phyloP scores from a whole-genome alignment of 2,113 vertebrate genomes.

The Cyanocitta stelleri region DNA sequence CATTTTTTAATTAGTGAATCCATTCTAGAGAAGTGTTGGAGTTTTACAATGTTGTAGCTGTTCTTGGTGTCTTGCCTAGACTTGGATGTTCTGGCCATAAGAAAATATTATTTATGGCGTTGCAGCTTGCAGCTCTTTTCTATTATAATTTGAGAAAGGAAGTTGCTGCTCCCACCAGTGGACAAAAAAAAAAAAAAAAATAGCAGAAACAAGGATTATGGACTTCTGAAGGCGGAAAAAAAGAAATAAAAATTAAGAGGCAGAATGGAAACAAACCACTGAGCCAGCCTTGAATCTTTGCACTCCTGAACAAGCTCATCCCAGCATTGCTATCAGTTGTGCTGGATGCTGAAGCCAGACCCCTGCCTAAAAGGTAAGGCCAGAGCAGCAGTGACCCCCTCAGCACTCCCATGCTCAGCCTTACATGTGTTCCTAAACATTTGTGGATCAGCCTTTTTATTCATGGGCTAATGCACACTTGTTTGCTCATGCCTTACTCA shows the following conservation, averaged over 20 bases:
- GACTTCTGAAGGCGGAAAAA: background rate
- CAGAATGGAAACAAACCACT: background rate
- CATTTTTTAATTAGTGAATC: slow-evolving; percentile 43
- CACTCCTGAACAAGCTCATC: background rate
- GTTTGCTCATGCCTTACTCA: slow-evolving; percentile 65
- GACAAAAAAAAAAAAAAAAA: slow-evolving; percentile 28
- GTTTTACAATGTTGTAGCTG: slow-evolving; percentile 54
- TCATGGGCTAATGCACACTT: slow-evolving; percentile 37
- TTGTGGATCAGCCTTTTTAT: slow-evolving; percentile 37
- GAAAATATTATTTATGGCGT: slow-evolving; percentile 58
- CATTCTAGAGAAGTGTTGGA: slow-evolving; percentile 37
- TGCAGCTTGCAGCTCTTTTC: slow-evolving; percentile 41
- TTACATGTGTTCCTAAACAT: slow-evolving; percentile 17
- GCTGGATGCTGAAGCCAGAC: background rate
- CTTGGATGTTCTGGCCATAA: slow-evolving; percentile 48
- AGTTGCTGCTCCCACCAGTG: slow-evolving; percentile 49
- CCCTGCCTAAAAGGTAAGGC: background rate
- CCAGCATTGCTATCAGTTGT: rapidly evolving
- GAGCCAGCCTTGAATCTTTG: background rate
- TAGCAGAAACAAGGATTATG: background rate
- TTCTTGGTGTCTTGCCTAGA: slow-evolving; percentile 58
- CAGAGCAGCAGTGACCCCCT: background rate
- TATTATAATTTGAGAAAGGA: slow-evolving; percentile 46
- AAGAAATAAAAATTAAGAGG: background rate
- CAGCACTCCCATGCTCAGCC: background rate